Conservation (phyloP, 2,888 invertebrate genomes). For the Cosmopolites sordidus region DNA sequence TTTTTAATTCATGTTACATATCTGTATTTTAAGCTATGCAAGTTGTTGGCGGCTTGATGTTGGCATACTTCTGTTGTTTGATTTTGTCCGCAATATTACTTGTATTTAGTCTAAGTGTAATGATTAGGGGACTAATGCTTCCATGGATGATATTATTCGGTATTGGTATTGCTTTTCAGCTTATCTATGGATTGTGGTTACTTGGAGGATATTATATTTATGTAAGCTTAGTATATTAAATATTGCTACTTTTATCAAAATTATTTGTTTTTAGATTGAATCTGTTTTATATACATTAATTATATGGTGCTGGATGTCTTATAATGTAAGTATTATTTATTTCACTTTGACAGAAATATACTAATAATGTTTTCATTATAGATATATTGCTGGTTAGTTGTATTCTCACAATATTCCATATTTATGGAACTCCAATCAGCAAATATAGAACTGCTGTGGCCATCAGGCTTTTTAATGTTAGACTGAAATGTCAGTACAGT, state of each 20-base stretch:
- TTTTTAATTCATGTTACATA: background rate
- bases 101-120: slow-evolving; percentile 60
- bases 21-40: slow-evolving; percentile 63
- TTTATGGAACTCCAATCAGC: slow-evolving; percentile 79
- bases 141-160: slow-evolving; percentile 75
- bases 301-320: slow-evolving; percentile 78
- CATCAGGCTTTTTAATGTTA: slow-evolving; percentile 43
- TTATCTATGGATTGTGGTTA: slow-evolving; percentile 79
- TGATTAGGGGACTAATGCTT: slow-evolving; percentile 74
- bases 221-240: slow-evolving; percentile 54
- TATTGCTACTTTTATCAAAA: background rate
- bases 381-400: slow-evolving; percentile 84
- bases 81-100: slow-evolving; percentile 58
- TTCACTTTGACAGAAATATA: background rate
- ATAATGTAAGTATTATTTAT: slow-evolving; percentile 63
- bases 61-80: slow-evolving; percentile 56
- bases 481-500: background rate
- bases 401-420: slow-evolving; percentile 79
- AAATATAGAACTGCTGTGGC: slow-evolving; percentile 75
- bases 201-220: slow-evolving; percentile 88
- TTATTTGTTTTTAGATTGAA: slow-evolving; percentile 60
- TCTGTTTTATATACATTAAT: slow-evolving; percentile 72
- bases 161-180: slow-evolving; percentile 67
- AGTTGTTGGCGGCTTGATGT: slow-evolving; percentile 61
- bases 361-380: slow-evolving; percentile 48